Evolutionary conservation across 1,140 invertebrate species (phyloP).

Genomic region (Lamellibrachia luymesi): DNA sequence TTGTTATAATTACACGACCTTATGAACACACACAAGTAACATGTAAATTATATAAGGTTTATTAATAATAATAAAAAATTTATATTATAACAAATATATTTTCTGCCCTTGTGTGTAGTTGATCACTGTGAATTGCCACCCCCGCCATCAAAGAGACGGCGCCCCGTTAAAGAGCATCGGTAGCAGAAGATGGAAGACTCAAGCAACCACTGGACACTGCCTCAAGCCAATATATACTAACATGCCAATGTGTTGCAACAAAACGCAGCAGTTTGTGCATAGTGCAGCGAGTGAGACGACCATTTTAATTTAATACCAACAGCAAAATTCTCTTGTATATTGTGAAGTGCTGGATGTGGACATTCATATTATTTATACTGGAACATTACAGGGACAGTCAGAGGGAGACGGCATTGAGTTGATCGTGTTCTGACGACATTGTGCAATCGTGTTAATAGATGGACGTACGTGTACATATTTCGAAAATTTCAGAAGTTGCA

Average conservation of each 20-base stretch:
- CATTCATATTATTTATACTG: not conserved
- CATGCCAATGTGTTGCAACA: not conserved
- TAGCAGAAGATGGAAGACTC: not conserved
- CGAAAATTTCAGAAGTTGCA: not conserved
- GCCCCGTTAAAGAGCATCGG: not conserved
- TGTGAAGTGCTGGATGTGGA: not conserved
- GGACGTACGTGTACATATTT: not conserved
- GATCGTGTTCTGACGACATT: conserved; percentile 1
- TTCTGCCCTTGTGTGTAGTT: not conserved
- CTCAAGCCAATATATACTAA: not conserved
- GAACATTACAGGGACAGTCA: not conserved
- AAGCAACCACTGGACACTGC: not conserved
- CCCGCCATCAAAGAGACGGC: not conserved
- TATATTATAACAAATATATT: not conserved
- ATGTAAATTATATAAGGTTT: not conserved
- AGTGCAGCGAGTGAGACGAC: not conserved
- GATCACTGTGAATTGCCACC: not conserved
- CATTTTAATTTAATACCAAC: not conserved
- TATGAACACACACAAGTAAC: too few species aligned
- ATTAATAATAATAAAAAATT: not conserved
- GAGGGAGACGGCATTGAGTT: not conserved
- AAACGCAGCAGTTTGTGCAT: not conserved
- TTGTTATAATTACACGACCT: too few species aligned
- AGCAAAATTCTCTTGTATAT: not conserved
- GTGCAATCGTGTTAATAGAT: not conserved